phyloP scores from a whole-genome alignment of 2,888 invertebrate genomes.

The Zaprionus obscuricornis region DNA sequence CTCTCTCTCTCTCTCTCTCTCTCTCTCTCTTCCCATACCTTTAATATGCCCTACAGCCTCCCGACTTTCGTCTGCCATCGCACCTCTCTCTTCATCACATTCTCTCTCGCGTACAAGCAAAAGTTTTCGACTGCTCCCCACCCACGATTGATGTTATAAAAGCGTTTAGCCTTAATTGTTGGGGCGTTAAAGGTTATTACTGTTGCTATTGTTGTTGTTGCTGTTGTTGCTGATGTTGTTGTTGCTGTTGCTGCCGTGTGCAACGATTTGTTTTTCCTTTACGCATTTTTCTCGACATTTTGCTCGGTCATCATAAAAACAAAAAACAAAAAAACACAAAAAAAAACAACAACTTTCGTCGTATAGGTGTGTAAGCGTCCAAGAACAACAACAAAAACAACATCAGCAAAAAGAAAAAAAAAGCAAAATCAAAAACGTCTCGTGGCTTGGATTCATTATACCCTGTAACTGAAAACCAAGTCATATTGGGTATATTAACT shows the following conservation, averaged over 20 bases:
- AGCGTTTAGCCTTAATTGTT: conserved; percentile 73
- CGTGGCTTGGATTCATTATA: conserved; percentile 31
- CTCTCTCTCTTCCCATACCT: no score
- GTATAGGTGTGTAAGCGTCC: conserved; percentile 16
- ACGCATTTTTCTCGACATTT: conserved; percentile 47
- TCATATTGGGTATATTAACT: no score
- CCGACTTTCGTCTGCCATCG: background rate
- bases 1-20: background rate
- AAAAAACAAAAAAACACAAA: conserved; percentile 34
- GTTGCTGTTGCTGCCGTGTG: conserved; percentile 33
- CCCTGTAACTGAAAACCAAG: no score
- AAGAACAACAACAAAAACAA: conserved; percentile 36
- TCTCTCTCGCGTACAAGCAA: conserved; percentile 1
- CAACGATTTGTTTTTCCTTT: conserved; percentile 58
- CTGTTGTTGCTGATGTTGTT: conserved; percentile 7
- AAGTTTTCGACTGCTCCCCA: conserved; percentile 43
- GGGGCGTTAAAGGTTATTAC: conserved; percentile 66
- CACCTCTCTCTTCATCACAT: background rate
- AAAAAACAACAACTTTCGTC: background rate
- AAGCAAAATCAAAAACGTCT: conserved; percentile 37
- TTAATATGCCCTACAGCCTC: no score
- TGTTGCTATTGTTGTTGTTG: conserved; percentile 33
- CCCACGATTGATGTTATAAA: conserved; percentile 64
- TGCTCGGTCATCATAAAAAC: conserved; percentile 55
- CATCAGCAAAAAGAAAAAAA: no score